A percentile compares a stretch with the other conserved stretches of the same genome.
Conservation (phyloP, 2,797 vertebrate species). For the Muscicapa striata region DNA sequence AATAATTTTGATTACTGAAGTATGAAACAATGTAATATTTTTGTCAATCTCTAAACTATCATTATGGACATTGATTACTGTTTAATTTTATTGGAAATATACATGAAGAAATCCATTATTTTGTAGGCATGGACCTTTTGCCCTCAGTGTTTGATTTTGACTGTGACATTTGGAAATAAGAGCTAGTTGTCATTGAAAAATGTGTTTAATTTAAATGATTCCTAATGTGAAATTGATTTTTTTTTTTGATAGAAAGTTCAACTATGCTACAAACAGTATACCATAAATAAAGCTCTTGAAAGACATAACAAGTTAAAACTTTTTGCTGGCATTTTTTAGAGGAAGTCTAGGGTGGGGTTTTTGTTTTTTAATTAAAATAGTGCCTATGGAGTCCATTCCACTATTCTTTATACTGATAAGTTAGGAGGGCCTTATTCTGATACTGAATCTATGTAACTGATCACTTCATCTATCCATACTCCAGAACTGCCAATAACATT, state of each 20-base stretch:
- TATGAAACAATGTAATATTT: background rate
- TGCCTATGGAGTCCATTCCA: background rate
- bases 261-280: background rate
- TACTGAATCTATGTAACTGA: background rate
- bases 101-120: background rate
- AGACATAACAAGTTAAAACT: background rate
- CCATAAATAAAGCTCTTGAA: background rate
- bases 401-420: background rate
- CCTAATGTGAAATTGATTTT: slow-evolving; percentile 33
- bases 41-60: background rate
- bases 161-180: slow-evolving; percentile 36
- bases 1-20: background rate
- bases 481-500: background rate
- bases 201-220: slow-evolving; percentile 35
- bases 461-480: background rate
- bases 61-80: background rate
- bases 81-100: slow-evolving; percentile 13
- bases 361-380: background rate
- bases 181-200: slow-evolving; percentile 19
- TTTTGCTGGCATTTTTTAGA: background rate
- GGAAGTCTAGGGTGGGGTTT: accelerated
- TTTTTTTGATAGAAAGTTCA: background rate
- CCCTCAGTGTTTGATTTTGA: slow-evolving; percentile 10
- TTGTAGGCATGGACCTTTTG: background rate
- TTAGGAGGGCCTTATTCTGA: background rate